Conservation (phyloP, 2,113 vertebrate genomes). For the Forbesichthys papilliferus region DNA sequence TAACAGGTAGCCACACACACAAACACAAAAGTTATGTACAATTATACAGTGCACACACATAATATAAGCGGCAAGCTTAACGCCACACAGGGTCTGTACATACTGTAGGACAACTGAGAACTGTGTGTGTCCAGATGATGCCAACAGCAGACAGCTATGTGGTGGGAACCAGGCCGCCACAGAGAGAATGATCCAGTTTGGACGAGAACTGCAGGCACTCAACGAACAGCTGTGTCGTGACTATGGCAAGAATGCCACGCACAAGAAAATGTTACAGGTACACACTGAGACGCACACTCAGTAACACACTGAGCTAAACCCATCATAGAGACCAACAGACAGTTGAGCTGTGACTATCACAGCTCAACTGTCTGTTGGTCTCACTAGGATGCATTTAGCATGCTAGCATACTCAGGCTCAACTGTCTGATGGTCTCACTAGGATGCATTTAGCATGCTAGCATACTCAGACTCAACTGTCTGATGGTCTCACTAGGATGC, state of each 20-base stretch:
- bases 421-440: constrained; percentile 82
- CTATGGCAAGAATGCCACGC: constrained; percentile 90
- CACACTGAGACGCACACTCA: constrained; percentile 9
- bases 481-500: too few species aligned
- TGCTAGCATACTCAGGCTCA: constrained; percentile 96
- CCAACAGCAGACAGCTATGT: constrained; percentile 88
- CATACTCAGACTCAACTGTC: too few species aligned
- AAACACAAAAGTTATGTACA: background rate
- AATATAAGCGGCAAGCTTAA: background rate
- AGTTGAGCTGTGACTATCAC: background rate
- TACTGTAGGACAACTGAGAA: background rate
- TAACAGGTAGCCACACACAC: constrained; percentile 61
- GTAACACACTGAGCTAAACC: background rate
- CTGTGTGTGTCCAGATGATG: constrained; percentile 77
- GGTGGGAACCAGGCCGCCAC: constrained; percentile 96
- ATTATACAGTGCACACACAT: background rate
- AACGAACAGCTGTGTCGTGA: constrained; percentile 92
- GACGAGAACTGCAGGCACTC: constrained; percentile 91
- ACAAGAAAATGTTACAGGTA: constrained; percentile 77
- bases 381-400: constrained; percentile 93
- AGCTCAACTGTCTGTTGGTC: constrained; percentile 22
- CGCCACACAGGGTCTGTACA: background rate
- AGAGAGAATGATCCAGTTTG: constrained; percentile 97
- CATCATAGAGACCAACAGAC: too few species aligned
- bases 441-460: too few species aligned